phyloP scores from a whole-genome alignment of 2,888 invertebrate genomes.

The Hirtodrosophila confusa region DNA sequence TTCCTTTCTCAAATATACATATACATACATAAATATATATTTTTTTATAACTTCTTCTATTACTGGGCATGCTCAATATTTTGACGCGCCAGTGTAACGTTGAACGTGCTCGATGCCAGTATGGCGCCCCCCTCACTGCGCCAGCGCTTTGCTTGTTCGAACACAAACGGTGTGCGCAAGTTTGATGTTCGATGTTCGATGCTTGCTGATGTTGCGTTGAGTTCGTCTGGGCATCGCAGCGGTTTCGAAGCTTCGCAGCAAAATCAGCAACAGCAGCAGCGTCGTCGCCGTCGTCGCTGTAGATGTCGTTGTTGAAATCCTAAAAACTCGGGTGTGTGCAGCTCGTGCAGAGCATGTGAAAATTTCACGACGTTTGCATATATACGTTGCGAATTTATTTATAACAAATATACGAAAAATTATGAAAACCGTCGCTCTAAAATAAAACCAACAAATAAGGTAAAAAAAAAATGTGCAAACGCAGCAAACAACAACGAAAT shows the following conservation, averaged over 20 bases:
- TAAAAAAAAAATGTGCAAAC: slow-evolving; percentile 42
- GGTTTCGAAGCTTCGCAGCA: not conserved
- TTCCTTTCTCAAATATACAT: no score
- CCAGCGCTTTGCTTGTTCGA: no score
- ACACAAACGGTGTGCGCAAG: no score
- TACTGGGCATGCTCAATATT: no score
- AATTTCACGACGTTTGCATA: slow-evolving; percentile 67
- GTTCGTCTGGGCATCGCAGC: not conserved
- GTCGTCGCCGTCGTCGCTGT: slow-evolving; percentile 46
- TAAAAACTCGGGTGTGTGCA: slow-evolving; percentile 77
- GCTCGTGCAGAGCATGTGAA: slow-evolving; percentile 75
- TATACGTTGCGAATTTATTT: slow-evolving; percentile 73
- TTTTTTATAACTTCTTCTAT: no score
- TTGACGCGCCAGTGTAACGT: no score
- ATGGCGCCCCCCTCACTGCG: no score
- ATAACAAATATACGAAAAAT: slow-evolving; percentile 63
- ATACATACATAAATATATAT: no score
- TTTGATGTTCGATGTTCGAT: slow-evolving; percentile 12
- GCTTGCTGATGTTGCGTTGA: slow-evolving; percentile 18
- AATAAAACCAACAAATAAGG: slow-evolving; percentile 52
- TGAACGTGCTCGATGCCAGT: no score
- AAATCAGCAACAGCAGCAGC: slow-evolving; percentile 29
- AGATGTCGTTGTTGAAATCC: slow-evolving; percentile 53
- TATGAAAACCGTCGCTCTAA: slow-evolving; percentile 51
- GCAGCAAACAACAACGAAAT: slow-evolving; percentile 45